Conservation (phyloP, 1,140 invertebrate genomes). For the Nasonia giraulti region DNA sequence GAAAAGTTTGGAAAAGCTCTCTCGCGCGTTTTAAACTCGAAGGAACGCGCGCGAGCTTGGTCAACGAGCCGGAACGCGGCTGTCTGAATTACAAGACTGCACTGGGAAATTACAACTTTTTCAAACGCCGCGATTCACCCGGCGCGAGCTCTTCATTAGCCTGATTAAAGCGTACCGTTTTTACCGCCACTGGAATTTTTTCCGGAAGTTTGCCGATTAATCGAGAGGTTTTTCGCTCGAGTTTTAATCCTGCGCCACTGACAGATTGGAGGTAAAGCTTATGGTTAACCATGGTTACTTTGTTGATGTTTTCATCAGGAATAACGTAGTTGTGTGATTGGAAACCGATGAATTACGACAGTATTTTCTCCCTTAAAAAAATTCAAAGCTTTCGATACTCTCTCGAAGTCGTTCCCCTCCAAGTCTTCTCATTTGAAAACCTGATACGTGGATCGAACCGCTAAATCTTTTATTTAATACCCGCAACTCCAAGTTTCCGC, state of each 20-base stretch:
- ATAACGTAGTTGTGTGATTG: too few relatives aligned
- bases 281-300: too few relatives aligned
- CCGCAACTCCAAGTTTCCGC: too few relatives aligned
- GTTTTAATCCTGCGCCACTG: too few relatives aligned
- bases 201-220: neutral
- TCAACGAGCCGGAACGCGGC: constrained; percentile 11
- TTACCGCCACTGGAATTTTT: neutral
- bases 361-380: too few relatives aligned
- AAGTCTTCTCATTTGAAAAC: neutral
- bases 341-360: too few relatives aligned
- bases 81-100: constrained; percentile 29
- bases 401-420: neutral
- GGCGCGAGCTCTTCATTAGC: neutral
- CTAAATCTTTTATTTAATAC: too few relatives aligned
- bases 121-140: neutral
- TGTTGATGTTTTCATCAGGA: too few relatives aligned
- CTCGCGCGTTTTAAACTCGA: neutral
- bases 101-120: constrained; percentile 3
- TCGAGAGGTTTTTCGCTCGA: too few relatives aligned
- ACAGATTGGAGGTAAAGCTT: too few relatives aligned
- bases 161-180: neutral
- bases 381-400: neutral
- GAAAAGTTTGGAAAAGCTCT: constrained; percentile 38
- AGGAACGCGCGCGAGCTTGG: neutral
- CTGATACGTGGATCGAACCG: too few relatives aligned